A percentile compares a stretch with the other conserved stretches of the same genome.
phyloP scores from a whole-genome alignment of 2,888 invertebrate genomes.

The Dasypolia templi region DNA sequence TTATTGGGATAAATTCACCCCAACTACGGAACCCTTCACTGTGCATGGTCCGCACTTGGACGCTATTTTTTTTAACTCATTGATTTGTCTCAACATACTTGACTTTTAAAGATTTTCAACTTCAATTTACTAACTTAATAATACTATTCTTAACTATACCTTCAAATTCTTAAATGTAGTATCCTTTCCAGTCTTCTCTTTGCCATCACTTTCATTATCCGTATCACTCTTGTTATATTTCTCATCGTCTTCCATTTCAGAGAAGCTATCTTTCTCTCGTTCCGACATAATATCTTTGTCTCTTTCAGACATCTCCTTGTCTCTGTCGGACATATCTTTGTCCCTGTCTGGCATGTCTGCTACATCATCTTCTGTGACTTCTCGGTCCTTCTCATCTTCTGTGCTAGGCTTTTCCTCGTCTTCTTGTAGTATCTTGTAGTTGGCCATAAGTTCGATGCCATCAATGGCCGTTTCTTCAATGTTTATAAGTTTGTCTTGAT shows the following conservation, averaged over 20 bases:
- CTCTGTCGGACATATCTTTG: conserved; percentile 71
- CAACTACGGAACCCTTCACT: too few species aligned
- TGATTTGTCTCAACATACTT: too few species aligned
- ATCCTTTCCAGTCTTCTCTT: conserved; percentile 77
- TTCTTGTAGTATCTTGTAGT: conserved; percentile 80
- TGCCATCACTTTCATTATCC: conserved; percentile 87
- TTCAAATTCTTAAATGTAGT: conserved; percentile 86
- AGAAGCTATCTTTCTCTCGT: conserved; percentile 85
- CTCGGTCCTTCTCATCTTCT: conserved; percentile 85
- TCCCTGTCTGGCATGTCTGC: conserved; percentile 57
- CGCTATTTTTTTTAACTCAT: too few species aligned
- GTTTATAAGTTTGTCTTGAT: conserved; percentile 79
- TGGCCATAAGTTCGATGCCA: conserved; percentile 88
- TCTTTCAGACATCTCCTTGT: conserved; percentile 71
- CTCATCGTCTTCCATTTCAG: conserved; percentile 89
- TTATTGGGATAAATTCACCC: too few species aligned
- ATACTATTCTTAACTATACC: too few species aligned
- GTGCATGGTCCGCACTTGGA: too few species aligned
- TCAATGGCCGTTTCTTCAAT: conserved; percentile 89
- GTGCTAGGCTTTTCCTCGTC: conserved; percentile 85
- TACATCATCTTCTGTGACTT: conserved; percentile 80
- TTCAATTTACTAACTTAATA: too few species aligned
- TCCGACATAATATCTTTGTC: conserved; percentile 74
- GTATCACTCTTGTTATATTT: conserved; percentile 87
- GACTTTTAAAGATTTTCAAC: too few species aligned